Evolutionary conservation across 2,888 invertebrate species (phyloP).

Genomic region (Diarsia brunnea): DNA sequence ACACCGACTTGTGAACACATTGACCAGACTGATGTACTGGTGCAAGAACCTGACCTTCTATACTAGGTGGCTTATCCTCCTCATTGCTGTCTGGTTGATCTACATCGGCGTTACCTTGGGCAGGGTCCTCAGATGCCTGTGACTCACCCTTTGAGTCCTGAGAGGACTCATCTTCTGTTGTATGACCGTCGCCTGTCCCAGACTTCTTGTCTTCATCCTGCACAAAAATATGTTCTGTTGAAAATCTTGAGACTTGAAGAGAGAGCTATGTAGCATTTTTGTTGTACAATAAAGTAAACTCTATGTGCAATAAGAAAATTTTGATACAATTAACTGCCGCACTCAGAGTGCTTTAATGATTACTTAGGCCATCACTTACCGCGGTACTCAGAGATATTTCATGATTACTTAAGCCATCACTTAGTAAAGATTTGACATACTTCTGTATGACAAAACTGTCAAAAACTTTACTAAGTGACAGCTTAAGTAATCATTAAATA

Average conservation of each 20-base stretch:
- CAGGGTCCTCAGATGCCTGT: constrained; percentile 66
- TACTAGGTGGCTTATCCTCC: constrained; percentile 65
- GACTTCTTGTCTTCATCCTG: constrained; percentile 90
- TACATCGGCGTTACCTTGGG: constrained; percentile 86
- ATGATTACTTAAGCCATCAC: too few relatives aligned
- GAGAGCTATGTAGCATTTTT: not conserved
- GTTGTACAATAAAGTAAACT: not conserved
- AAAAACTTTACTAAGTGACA: too few relatives aligned
- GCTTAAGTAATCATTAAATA: too few relatives aligned
- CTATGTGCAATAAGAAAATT: not conserved
- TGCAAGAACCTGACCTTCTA: constrained; percentile 78
- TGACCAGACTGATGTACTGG: constrained; percentile 54
- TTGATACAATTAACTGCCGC: not conserved
- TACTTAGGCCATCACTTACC: too few relatives aligned
- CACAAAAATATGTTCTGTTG: constrained; percentile 36
- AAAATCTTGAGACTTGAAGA: not conserved
- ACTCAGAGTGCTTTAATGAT: too few relatives aligned
- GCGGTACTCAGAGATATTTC: too few relatives aligned
- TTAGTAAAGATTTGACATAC: too few relatives aligned
- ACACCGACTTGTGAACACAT: constrained; percentile 75
- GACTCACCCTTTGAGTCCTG: constrained; percentile 90
- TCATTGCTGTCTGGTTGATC: constrained; percentile 80
- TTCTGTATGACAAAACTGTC: too few relatives aligned
- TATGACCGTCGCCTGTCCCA: constrained; percentile 85
- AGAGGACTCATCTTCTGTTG: constrained; percentile 89